Evolutionary conservation across 37 sponge, comb jelly and placozoan genomes (phyloP), one percentile per base, ranked within the genome.

Genomic region (Tethya wilhelma): DNA sequence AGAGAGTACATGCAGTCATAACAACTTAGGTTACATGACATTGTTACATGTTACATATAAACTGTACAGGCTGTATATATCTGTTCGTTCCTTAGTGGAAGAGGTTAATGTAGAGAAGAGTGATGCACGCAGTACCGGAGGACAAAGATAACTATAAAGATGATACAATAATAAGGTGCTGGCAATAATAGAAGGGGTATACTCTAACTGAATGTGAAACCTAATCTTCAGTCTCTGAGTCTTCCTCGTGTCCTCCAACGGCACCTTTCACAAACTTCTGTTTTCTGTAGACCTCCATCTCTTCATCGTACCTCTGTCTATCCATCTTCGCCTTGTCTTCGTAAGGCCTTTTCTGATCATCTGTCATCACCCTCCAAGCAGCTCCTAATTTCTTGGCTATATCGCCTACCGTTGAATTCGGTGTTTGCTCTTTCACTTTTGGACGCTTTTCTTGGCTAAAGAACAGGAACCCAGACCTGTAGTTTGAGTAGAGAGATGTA

Each of bases 321-420:
- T 96, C 96, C 65, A 87, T 79, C 30, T 71, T 57, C 0, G 93
- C 91, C 65, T 44, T 46, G 9, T 71, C 76, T 36, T 90, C 86
- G 69, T 74, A 95, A 3, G 95, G 95, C 22, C 42, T 64, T 64
- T 81, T 90, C 41, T 90, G 84, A 11, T 81, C 79, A 0, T 45
- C 56, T 17, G 79, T 56, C 79, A 93, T 67, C 17, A 36, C 46
- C 60, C 79, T 84, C 96, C 96, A 96, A 4, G 60, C 74, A 12
- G 79, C 85, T 64, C 96, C 96, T 40, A 96, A 85, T 38, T 71
- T 31, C 74, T 96, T 96, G 38, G 93, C 81, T 17, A 93, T 69
- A 6, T 96, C 94, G 0, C 88, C 93, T 57, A 96, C 66, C 0
- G 81, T 62, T 4, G 76, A 71, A 0, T 30, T 19, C 0, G 84